Percentiles rank a stretch among this genome's conserved stretches.
phyloP scores from a whole-genome alignment of 2,113 vertebrate genomes.

The Elephantulus edwardii region DNA sequence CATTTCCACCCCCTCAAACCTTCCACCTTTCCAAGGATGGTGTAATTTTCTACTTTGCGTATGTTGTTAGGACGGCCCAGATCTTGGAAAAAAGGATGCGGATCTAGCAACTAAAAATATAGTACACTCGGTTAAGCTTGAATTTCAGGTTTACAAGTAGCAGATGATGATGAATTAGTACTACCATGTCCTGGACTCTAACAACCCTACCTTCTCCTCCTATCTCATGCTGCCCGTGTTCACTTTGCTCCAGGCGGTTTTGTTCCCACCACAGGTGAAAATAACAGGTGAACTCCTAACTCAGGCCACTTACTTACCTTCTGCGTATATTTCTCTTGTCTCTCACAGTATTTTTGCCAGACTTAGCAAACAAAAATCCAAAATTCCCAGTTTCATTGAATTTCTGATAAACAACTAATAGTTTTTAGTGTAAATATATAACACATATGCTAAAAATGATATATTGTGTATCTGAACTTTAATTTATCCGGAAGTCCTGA shows the following conservation, averaged over 20 bases:
- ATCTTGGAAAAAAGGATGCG: too few relatives aligned
- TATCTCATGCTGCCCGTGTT: not conserved
- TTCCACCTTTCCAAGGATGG: too few relatives aligned
- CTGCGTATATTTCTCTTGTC: not conserved
- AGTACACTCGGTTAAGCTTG: not conserved
- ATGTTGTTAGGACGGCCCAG: too few relatives aligned
- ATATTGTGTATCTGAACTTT: not conserved
- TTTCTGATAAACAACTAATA: not conserved
- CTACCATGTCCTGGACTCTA: not conserved
- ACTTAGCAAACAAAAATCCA: not conserved
- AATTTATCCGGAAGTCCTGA: too few relatives aligned
- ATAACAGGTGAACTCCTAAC: not conserved
- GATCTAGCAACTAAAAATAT: not conserved
- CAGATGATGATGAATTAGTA: not conserved
- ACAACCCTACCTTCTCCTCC: rapidly evolving
- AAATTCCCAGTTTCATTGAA: not conserved
- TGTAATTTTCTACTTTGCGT: too few relatives aligned
- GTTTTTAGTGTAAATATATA: not conserved
- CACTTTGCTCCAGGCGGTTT: not conserved
- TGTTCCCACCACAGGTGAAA: not conserved
- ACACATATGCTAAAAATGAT: not conserved
- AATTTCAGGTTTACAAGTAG: not conserved
- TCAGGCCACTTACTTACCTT: not conserved
- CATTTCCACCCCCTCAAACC: too few relatives aligned
- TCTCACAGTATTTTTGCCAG: not conserved